Conservation (phyloP, 2,113 vertebrate genomes). For the Leucosticte australis region DNA sequence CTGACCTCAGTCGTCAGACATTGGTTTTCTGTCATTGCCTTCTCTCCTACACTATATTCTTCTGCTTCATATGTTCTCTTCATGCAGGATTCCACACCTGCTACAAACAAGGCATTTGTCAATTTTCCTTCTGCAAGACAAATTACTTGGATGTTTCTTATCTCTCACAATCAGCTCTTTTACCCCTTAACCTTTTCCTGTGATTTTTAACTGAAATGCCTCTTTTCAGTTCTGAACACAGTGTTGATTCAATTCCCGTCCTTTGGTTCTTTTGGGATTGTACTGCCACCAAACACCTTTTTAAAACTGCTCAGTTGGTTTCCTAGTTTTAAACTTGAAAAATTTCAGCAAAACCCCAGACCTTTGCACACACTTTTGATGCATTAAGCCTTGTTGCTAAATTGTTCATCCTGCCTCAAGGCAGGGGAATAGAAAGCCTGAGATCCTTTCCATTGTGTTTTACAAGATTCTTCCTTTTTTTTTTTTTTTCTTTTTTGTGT, state of each 20-base stretch:
- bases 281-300: not conserved
- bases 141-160: not conserved
- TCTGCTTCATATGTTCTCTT: not conserved
- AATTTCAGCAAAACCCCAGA: not conserved
- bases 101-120: not conserved
- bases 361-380: not conserved
- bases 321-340: not conserved
- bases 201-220: not conserved
- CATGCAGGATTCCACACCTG: not conserved
- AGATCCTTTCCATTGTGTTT: not conserved
- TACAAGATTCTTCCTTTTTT: not conserved
- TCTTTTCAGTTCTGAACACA: not conserved
- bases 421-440: not conserved
- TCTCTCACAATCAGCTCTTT: not conserved
- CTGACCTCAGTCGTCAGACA: constrained; percentile 1
- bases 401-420: not conserved
- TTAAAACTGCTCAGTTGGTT: not conserved
- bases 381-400: not conserved
- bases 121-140: not conserved
- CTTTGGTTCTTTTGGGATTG: not conserved
- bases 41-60: not conserved
- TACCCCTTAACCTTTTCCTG: not conserved
- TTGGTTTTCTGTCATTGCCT: constrained; percentile 6
- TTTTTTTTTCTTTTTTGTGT: not conserved
- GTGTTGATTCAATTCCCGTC: not conserved